Evolutionary conservation across 2,888 invertebrate genomes (phyloP).

Genomic region (Andrena bicolor): DNA sequence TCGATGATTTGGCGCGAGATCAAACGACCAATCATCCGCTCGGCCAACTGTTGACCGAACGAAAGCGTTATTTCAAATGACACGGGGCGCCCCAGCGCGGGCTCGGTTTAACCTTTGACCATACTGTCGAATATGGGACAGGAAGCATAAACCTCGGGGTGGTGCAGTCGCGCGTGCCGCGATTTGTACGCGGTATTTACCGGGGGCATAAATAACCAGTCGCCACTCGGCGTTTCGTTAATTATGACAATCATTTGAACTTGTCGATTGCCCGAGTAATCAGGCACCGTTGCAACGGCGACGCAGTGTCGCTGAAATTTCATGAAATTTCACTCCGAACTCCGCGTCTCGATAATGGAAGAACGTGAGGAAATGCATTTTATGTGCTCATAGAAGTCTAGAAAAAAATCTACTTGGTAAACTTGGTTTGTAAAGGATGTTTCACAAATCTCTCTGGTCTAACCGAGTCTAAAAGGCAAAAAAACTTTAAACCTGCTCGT

Average conservation of each 20-base stretch:
- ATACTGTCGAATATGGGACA: constrained; percentile 46
- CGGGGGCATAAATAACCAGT: constrained; percentile 50
- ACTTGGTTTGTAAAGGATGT: too few species aligned
- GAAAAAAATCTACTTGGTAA: too few species aligned
- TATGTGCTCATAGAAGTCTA: too few species aligned
- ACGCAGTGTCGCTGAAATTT: not conserved
- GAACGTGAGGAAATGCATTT: not conserved
- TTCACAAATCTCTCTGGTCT: too few species aligned
- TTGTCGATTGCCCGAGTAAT: constrained; percentile 16
- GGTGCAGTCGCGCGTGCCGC: constrained; percentile 21
- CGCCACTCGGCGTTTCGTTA: constrained; percentile 37
- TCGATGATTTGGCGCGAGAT: constrained; percentile 54
- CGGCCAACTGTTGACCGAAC: constrained; percentile 63
- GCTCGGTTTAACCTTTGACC: constrained; percentile 67
- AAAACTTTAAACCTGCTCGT: not conserved
- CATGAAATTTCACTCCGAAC: not conserved
- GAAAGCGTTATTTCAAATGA: constrained; percentile 65
- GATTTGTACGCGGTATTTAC: constrained; percentile 49
- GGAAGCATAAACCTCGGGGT: constrained; percentile 56
- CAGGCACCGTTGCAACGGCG: not conserved
- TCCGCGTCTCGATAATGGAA: not conserved
- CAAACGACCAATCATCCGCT: constrained; percentile 58
- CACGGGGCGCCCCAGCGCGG: constrained; percentile 26
- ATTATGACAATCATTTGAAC: constrained; percentile 54
- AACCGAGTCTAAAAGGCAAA: too few species aligned